Base-by-base conservation (phyloP, 2,797 vertebrate genomes). In the Enteromius argenteus region DNA sequence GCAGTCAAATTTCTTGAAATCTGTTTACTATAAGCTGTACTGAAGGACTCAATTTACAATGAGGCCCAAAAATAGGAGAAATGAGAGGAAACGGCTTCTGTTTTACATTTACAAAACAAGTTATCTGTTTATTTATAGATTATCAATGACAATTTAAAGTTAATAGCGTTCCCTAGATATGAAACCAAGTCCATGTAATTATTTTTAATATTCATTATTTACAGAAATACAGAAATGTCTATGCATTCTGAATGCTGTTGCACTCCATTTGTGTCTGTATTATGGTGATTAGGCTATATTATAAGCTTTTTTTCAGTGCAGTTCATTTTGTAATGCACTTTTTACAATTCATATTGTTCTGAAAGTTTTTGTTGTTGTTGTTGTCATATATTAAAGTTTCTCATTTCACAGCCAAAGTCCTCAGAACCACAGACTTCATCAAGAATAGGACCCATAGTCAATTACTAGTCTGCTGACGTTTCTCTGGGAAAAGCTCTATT, bases 401-500 rank as follows among this genome's bases (percentile, higher is more conserved):
- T 35, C 27, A 37, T 67, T 79, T 67, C 58, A 0, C 30, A 67
- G 44, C 30, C 73, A 53, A 53, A 39, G 21, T 39, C 32, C 23
- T 49, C 13, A 21, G 44, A 19, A 21, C 27, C 71, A 35, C 19
- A 21, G 30, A 39, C 74, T 75, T 56, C 49, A 42, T 73, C 27
- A 51, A 51, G 44, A 49, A 51, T 11, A 21, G 27, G 69, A 51
- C 1, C 14, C 21, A 23, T 9, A 51, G 19, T 35, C 60, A 51
- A n/a, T 66, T 35, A 27, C 39, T 46, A 3, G 35, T 68, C 64
- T 67, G 42, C 60, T 49, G 27, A 51, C 14, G 30, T 37, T 68
- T 80, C 46, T 56, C 27, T n/a, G 35, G 9, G 17, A 30, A n/a
- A 71, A 69, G 66, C 66, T 71, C 49, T 11, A 44, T 42, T 80